phyloP scores from a whole-genome alignment of 2,113 vertebrate species.

The Salminus brasiliensis region DNA sequence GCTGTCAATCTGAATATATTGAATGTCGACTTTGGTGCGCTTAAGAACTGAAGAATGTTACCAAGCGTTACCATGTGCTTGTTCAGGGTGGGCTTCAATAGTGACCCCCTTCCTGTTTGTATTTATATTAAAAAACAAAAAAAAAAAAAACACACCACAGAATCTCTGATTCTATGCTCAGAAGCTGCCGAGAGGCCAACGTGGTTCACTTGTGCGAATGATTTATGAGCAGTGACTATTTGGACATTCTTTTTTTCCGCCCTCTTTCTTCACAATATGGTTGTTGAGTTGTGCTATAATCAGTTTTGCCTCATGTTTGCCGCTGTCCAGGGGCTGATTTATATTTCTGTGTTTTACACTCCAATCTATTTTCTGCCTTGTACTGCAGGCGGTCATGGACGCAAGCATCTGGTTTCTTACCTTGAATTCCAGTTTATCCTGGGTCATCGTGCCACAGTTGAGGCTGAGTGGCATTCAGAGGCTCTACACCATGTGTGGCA shows the following conservation, averaged over 20 bases:
- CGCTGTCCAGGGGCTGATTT: neutral
- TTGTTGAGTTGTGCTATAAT: slow-evolving; percentile 13
- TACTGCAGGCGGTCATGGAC: neutral
- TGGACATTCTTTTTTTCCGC: slow-evolving; percentile 23
- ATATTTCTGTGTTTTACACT: neutral
- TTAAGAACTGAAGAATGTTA: no score
- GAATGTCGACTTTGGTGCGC: no score
- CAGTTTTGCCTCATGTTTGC: neutral
- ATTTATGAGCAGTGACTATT: slow-evolving; percentile 50
- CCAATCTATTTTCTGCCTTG: neutral
- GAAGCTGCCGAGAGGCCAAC: slow-evolving; percentile 20
- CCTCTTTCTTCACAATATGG: slow-evolving; percentile 9
- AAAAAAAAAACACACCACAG: no score
- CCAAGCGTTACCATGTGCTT: no score
- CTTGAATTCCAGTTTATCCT: neutral
- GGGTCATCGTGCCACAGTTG: neutral
- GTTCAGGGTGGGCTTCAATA: no score
- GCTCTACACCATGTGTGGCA: neutral
- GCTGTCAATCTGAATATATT: no score
- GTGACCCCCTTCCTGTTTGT: no score
- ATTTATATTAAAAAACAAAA: no score
- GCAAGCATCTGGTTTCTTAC: neutral
- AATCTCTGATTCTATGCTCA: no score
- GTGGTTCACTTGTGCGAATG: slow-evolving; percentile 19
- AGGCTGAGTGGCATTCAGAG: neutral